Conservation (phyloP, 2,797 vertebrate species). For the Gallinago nigripennis region DNA sequence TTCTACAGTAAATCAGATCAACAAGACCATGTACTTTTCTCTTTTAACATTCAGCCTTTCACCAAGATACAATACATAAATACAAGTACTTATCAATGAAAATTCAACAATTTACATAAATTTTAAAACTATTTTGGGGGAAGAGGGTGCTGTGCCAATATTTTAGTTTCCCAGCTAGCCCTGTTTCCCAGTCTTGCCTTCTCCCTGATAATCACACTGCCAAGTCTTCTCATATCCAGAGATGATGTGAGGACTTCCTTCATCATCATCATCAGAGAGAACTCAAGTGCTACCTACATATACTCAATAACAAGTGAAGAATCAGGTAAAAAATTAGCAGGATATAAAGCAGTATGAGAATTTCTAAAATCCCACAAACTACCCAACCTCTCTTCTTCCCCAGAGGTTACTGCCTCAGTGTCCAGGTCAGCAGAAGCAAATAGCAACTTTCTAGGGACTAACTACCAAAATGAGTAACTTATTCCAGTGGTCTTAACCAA, state of each 20-base stretch:
- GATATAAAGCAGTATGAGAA: neutral
- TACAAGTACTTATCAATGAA: neutral
- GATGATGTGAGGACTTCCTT: neutral
- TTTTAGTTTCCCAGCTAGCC: neutral
- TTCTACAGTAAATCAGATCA: neutral
- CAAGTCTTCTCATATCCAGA: neutral
- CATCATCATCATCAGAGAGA: neutral
- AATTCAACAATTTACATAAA: neutral
- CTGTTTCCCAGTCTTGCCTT: neutral
- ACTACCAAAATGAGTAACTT: neutral
- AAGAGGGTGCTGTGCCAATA: accelerated
- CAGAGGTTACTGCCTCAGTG: neutral
- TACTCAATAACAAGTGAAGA: neutral
- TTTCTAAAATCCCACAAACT: neutral
- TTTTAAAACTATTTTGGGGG: neutral
- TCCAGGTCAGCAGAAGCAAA: neutral
- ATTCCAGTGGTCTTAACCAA: neutral
- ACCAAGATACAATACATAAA: neutral
- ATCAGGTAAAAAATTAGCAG: neutral
- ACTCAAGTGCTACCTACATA: neutral
- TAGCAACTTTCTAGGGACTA: neutral
- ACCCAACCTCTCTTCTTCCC: neutral
- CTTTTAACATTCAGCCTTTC: neutral
- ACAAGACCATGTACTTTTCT: neutral
- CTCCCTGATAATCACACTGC: neutral